Evolutionary conservation across 2,888 invertebrate species (phyloP).

Genomic region (Trachelus troglodyta): DNA sequence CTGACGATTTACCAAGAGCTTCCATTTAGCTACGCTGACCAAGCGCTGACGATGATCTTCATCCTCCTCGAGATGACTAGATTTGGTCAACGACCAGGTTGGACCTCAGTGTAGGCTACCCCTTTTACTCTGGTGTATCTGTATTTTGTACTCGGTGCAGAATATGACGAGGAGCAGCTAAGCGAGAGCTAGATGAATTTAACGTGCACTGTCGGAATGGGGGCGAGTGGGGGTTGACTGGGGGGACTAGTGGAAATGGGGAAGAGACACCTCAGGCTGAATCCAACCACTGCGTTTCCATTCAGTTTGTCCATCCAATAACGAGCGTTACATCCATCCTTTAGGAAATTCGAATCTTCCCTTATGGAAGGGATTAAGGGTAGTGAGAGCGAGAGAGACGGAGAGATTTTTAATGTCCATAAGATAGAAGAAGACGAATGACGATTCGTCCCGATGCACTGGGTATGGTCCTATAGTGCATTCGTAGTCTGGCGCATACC

Average conservation of each 20-base stretch:
- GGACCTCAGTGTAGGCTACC: not conserved
- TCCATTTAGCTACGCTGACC: not conserved
- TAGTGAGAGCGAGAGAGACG: not conserved
- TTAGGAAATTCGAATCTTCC: not conserved
- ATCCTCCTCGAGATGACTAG: not conserved
- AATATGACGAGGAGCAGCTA: not conserved
- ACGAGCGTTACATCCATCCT: slow-evolving; percentile 11
- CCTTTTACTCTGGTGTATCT: not conserved
- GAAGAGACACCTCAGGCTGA: not conserved
- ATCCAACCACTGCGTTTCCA: slow-evolving; percentile 15
- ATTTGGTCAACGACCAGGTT: not conserved
- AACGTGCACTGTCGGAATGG: not conserved
- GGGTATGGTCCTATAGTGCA: not conserved
- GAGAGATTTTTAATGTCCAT: not conserved
- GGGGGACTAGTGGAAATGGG: not conserved
- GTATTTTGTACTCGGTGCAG: not conserved
- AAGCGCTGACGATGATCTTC: not conserved
- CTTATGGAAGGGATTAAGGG: not conserved
- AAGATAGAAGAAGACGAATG: not conserved
- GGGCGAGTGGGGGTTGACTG: too few relatives aligned
- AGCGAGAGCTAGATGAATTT: not conserved
- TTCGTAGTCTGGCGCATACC: too few relatives aligned
- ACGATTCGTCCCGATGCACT: not conserved
- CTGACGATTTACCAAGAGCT: not conserved
- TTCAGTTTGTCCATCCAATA: slow-evolving; percentile 22